These are phyloP conservation scores for Luscinia luscinia DNA, from an alignment of 2,797 vertebrate genomes.

Conservation along the genomic window DNA sequence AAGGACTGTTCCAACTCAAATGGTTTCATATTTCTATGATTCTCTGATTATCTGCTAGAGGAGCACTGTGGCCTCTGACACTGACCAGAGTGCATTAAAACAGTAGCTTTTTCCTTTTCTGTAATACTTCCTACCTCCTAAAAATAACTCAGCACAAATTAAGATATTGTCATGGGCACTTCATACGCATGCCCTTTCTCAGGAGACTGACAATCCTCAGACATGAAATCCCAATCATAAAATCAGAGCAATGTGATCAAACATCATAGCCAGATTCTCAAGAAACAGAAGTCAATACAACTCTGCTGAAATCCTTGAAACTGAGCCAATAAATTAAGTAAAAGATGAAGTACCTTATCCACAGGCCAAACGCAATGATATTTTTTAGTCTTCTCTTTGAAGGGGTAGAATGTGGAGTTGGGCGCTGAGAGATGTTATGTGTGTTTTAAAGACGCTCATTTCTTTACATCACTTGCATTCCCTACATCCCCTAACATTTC, in stretches of 20 bases:
- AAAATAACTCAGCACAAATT: neutral
- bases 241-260: neutral
- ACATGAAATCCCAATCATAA: neutral
- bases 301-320: neutral
- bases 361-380: neutral
- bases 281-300: neutral
- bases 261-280: neutral
- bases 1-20: neutral
- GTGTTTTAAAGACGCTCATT: neutral
- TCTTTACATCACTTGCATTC: neutral
- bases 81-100: neutral
- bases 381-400: neutral
- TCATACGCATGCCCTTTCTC: neutral
- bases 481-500: neutral
- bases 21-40: neutral
- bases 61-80: neutral
- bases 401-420: neutral
- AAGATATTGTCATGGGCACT: neutral
- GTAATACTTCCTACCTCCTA: neutral
- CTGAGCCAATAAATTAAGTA: neutral
- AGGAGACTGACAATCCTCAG: neutral
- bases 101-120: neutral
- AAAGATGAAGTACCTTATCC: neutral
- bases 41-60: neutral
- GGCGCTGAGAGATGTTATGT: neutral